phyloP scores from a whole-genome alignment of 2,113 vertebrate genomes.

The Corydoras maculifer region DNA sequence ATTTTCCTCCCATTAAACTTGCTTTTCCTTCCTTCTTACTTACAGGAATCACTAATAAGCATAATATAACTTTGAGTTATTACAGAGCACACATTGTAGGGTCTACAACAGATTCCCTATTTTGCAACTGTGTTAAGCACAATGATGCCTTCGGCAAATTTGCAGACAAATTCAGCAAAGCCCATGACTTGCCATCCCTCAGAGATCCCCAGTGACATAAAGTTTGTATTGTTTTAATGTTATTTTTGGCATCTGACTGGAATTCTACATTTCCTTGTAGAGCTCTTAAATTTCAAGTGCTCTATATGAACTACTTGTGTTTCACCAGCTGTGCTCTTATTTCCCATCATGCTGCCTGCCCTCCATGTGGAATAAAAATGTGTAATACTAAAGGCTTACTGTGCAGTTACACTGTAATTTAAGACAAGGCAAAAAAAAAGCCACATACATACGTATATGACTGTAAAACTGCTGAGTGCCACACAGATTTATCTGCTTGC shows the following conservation, averaged over 20 bases:
- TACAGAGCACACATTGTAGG: too few species aligned
- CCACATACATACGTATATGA: background rate
- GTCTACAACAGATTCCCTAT: background rate
- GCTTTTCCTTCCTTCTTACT: too few species aligned
- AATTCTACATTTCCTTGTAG: constrained; percentile 59
- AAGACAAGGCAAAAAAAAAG: background rate
- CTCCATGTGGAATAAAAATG: constrained; percentile 21
- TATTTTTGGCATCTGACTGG: constrained; percentile 65
- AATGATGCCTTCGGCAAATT: constrained; percentile 52
- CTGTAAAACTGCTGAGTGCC: background rate
- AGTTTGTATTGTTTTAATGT: constrained; percentile 57
- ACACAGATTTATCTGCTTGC: too few species aligned
- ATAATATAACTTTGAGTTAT: too few species aligned
- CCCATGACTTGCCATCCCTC: constrained; percentile 48
- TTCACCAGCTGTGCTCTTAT: constrained; percentile 53
- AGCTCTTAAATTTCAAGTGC: constrained; percentile 42
- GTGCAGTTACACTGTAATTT: background rate
- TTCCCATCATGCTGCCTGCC: constrained; percentile 1
- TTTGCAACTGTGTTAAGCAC: constrained; percentile 33
- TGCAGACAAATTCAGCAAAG: constrained; percentile 48
- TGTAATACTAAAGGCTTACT: background rate
- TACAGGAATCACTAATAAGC: too few species aligned
- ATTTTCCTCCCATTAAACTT: too few species aligned
- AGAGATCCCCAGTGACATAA: constrained; percentile 49
- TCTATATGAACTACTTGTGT: constrained; percentile 40